Evolutionary conservation across 2,113 vertebrate species (phyloP), one percentile per base, ranked within the genome.

Genomic region (Myodes glareolus): DNA sequence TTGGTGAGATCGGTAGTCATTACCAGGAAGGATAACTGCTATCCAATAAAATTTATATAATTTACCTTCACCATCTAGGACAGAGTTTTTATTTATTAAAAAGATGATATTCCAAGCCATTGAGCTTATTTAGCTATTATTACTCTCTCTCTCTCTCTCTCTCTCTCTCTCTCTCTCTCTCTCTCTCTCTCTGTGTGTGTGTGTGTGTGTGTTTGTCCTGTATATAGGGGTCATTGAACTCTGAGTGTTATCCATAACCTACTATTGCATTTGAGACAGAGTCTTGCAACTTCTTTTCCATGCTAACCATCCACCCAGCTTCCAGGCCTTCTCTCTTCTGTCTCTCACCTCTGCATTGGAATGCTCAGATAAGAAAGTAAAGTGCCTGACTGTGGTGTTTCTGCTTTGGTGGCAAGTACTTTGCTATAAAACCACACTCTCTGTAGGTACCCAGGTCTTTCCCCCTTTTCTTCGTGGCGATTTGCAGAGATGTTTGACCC

Each of bases 31-130:
- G 61, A 67, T 27, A 39, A 67, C 33, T n/a, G 6, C 33, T 85
- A 61, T 85, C 7, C 19, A 29, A 55, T 84, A 77, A 25, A 90
- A 92, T 11, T 42, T 42, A 31, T 17, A 8, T 3, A 19, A n/a
- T 55, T 94, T 55, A 70, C 0, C 21, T 72, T 58, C n/a, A 85
- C 10, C 33, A 67, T 33, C 73, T 75, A 80, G 29, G 9, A 36
- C 11, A 19, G n/a, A 82, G 4, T 81, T 95, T 29, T 87, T 61
- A 92, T 88, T 81, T 65, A 84, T n/a, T 90, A n/a, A 96, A 36
- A 17, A 72, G 68, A 4, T 77, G 19, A 45, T 21, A 45, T 92
- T 96, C 77, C 45, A 87, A 87, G 7, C 42, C 42, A 25, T 75
- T 45, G 45, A 75, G 72, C 72, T 45, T 25, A 25, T 75, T 65